Conservation (phyloP, 2,888 invertebrate species). For the Tipula lateralis region DNA sequence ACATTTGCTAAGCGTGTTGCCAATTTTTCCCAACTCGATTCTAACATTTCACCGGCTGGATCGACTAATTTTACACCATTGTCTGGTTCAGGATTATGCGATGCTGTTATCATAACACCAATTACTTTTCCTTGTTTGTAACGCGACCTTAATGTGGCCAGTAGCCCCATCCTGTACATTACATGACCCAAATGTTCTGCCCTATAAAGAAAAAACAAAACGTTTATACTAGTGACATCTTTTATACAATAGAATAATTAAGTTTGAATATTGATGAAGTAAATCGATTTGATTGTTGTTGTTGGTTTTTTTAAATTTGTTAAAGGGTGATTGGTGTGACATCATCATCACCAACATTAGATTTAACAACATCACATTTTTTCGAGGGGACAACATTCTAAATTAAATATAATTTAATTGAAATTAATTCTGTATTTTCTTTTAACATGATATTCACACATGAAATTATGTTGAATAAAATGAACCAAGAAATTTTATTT, state of each 20-base stretch:
- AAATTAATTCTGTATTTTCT: neutral
- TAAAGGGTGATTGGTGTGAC: neutral
- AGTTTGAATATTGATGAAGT: neutral
- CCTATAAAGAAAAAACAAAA: slow-evolving; percentile 65
- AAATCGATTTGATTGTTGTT: neutral
- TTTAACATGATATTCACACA: neutral
- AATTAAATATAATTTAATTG: neutral
- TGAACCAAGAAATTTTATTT: neutral
- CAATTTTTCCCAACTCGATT: slow-evolving; percentile 82
- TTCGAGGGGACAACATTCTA: neutral
- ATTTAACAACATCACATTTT: neutral
- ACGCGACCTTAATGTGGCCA: slow-evolving; percentile 85
- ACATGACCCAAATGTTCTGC: slow-evolving; percentile 82
- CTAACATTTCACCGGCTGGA: slow-evolving; percentile 95
- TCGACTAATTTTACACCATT: slow-evolving; percentile 97
- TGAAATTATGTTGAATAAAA: neutral
- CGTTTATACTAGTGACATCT: neutral
- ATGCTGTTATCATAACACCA: slow-evolving; percentile 99
- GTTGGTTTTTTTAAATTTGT: neutral
- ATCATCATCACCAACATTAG: neutral
- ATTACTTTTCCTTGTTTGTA: slow-evolving; percentile 77
- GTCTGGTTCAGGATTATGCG: slow-evolving; percentile 94
- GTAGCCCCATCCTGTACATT: slow-evolving; percentile 88
- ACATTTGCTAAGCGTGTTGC: slow-evolving; percentile 86
- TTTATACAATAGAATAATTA: neutral